phyloP scores from a whole-genome alignment of 53 echinoderm and acorn worm species.

The Pentamera pediparva region DNA sequence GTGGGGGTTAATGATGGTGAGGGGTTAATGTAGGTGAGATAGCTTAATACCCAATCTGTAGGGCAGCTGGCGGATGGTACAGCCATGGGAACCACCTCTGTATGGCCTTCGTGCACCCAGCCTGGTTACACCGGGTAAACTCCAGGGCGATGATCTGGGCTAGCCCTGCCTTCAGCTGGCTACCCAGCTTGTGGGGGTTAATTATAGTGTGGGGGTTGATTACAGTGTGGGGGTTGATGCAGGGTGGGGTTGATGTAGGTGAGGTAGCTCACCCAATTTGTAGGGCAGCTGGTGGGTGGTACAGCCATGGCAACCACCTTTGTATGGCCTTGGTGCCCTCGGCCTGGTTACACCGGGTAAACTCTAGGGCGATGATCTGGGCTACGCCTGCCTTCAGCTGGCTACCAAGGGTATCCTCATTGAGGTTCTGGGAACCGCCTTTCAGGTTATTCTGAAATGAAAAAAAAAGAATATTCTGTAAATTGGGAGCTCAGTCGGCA shows the following conservation, averaged over 20 bases:
- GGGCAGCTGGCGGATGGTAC: slow-evolving; percentile 72
- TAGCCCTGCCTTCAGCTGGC: slow-evolving; percentile 79
- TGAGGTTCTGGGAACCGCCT: slow-evolving; percentile 94
- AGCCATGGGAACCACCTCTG: slow-evolving; percentile 79
- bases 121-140: slow-evolving; percentile 50
- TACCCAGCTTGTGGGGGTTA: too few species aligned
- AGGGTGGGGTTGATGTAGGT: neutral
- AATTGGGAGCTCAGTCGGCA: too few species aligned
- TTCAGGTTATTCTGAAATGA: slow-evolving; percentile 68
- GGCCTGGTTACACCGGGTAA: slow-evolving; percentile 65
- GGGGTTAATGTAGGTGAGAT: too few species aligned
- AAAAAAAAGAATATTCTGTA: neutral
- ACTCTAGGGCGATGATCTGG: slow-evolving; percentile 93
- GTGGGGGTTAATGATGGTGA: too few species aligned
- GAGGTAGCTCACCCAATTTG: slow-evolving; percentile 83
- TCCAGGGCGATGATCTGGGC: slow-evolving; percentile 86
- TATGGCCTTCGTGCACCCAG: slow-evolving; percentile 55
- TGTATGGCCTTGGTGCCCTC: slow-evolving; percentile 77
- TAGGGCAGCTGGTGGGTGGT: slow-evolving; percentile 84
- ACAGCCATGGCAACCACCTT: slow-evolving; percentile 84
- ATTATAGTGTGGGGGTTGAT: too few species aligned
- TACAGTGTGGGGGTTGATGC: too few species aligned
- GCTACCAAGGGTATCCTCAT: slow-evolving; percentile 93
- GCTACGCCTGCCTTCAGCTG: slow-evolving; percentile 95
- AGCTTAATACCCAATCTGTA: slow-evolving; percentile 92